Base-by-base conservation (phyloP, 2,797 vertebrate genomes). In the Acridotheres tristis region DNA sequence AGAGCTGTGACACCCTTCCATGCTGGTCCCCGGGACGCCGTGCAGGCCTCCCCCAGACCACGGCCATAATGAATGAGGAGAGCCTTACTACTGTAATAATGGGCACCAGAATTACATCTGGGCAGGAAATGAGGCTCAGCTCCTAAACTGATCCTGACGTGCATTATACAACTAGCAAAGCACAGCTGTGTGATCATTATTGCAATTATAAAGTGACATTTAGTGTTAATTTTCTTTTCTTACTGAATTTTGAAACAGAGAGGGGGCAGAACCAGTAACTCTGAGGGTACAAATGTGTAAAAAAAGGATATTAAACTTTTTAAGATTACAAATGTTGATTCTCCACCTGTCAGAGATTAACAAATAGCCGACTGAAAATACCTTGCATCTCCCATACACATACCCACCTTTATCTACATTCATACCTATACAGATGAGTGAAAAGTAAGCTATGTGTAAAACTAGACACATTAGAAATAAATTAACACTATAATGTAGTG, bases 121-220 rank as follows among this genome's bases (percentile, higher is more conserved):
- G 94, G 83, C 94, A 96, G 96, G 96, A 97, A 97, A 96, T 78
- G 95, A 97, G 87, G 94, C 92, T 55, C 83, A 92, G 94, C 86
- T 92, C 92, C 96, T 94, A 96, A 96, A 95, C 92, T 11, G 93
- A 95, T 91, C 96, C 95, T 97, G 97, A 97, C 96, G 19, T 76
- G 94, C 69, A 74, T 94, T 97, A 95, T 36, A 94, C 92, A 96
- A 93, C 71, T 54, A 96, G 95, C 94, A 87, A 93, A 95, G 94
- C 97, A 93, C 97, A 97, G 97, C 97, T 97, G 97, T 90, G 97
- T 89, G 93, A 94, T 97, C 97, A 97, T 97, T 97, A 97, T 2
- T 93, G 94, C 97, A 98, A 98, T 97, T 97, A 98, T 23, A 89
- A 97, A 97, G 90, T 69, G 95, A 95, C 97, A 97, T 95, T 97